Conservation (phyloP, 2,113 vertebrate genomes). For the Hydrolagus affinis region DNA sequence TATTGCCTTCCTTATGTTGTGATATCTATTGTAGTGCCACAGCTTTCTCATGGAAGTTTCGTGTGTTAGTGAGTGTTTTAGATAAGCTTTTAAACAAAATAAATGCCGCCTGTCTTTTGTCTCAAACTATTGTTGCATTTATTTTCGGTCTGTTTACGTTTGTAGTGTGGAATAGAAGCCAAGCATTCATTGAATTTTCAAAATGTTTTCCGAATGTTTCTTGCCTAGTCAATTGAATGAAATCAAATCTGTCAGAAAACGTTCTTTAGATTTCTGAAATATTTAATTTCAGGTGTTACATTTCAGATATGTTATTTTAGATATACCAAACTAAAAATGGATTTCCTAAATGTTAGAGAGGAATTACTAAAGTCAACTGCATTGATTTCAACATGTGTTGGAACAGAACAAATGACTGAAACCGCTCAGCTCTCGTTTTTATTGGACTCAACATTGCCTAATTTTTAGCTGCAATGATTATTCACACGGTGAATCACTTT, state of each 20-base stretch:
- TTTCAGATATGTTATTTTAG: neutral
- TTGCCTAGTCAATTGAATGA: neutral
- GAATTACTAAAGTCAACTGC: neutral
- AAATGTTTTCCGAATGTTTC: neutral
- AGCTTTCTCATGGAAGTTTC: neutral
- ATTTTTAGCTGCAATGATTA: neutral
- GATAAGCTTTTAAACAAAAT: neutral
- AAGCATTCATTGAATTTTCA: neutral
- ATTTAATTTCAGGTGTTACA: neutral
- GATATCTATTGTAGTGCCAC: neutral
- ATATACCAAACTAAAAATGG: neutral
- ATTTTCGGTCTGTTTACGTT: too few relatives aligned
- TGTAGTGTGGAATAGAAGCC: too few relatives aligned
- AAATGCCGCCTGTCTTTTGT: neutral
- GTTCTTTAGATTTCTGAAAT: neutral
- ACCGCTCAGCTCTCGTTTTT: neutral
- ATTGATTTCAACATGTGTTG: neutral
- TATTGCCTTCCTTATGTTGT: slow-evolving; percentile 17
- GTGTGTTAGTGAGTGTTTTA: neutral
- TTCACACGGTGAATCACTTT: neutral
- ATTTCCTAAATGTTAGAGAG: neutral
- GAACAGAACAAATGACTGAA: neutral
- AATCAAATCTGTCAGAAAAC: neutral
- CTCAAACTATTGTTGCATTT: neutral
- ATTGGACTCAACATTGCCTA: neutral